A percentile compares a stretch with the other conserved stretches of the same genome.
phyloP scores from a whole-genome alignment of 2,113 vertebrate genomes.

The Strix aluco region DNA sequence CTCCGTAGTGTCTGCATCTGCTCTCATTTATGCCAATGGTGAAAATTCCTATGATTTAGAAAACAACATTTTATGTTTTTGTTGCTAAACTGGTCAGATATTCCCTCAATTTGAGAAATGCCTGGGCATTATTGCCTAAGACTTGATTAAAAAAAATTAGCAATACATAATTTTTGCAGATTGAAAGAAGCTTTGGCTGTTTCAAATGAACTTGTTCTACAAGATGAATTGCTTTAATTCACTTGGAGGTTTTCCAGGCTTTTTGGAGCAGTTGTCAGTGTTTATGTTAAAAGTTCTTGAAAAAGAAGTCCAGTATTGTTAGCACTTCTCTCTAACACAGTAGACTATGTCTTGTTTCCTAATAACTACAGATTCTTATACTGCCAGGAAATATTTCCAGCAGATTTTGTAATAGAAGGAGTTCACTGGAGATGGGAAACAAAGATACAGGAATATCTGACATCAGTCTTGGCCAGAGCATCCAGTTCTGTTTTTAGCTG shows the following conservation, averaged over 20 bases:
- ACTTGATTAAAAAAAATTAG: not conserved
- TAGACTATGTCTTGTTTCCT: not conserved
- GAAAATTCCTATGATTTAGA: not conserved
- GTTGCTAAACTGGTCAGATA: not conserved
- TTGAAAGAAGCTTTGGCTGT: not conserved
- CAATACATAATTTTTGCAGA: not conserved
- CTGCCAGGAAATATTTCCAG: slow-evolving; percentile 34
- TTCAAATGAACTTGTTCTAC: not conserved
- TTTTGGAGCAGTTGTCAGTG: not conserved
- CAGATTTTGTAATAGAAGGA: slow-evolving; percentile 15
- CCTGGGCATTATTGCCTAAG: not conserved
- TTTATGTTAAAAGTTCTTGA: not conserved
- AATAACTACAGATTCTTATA: not conserved
- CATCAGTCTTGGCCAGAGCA: slow-evolving; percentile 7
- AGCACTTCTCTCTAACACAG: not conserved
- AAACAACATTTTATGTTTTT: not conserved
- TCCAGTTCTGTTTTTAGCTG: not conserved
- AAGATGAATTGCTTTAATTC: not conserved
- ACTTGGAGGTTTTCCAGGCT: not conserved
- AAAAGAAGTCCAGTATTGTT: not conserved
- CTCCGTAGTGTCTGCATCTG: not conserved
- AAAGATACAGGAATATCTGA: slow-evolving; percentile 43
- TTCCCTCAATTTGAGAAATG: not conserved
- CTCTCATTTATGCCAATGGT: not conserved
- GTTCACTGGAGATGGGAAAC: not conserved